Evolutionary conservation across 2,888 invertebrate genomes (phyloP).

Genomic region (Leptopilina myrica): DNA sequence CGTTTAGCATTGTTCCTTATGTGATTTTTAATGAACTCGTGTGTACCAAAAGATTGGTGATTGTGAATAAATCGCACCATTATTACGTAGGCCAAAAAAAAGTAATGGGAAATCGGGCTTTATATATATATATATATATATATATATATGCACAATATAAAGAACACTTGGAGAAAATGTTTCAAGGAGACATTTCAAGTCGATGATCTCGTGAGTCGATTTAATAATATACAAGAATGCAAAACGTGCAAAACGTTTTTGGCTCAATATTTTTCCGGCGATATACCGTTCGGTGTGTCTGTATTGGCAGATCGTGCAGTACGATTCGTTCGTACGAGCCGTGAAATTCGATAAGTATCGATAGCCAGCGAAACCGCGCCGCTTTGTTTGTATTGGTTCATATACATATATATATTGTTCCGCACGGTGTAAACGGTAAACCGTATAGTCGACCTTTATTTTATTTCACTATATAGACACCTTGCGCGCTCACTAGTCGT

Average conservation of each 20-base stretch:
- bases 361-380: slow-evolving; percentile 50
- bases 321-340: slow-evolving; percentile 51
- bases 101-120: too few species aligned
- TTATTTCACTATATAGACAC: slow-evolving; percentile 60
- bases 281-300: slow-evolving; percentile 35
- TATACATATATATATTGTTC: slow-evolving; percentile 32
- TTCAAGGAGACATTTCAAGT: slow-evolving; percentile 6
- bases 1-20: too few species aligned
- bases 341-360: slow-evolving; percentile 62
- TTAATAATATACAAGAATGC: slow-evolving; percentile 36
- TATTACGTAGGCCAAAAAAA: too few species aligned
- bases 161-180: not conserved
- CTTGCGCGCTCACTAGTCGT: slow-evolving; percentile 60
- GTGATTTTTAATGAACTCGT: too few species aligned
- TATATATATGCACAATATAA: too few species aligned
- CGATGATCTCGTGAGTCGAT: slow-evolving; percentile 19
- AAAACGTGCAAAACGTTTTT: slow-evolving; percentile 9
- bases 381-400: slow-evolving; percentile 44
- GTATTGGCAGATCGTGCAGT: slow-evolving; percentile 48
- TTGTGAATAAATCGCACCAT: too few species aligned
- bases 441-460: slow-evolving; percentile 59
- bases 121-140: too few species aligned
- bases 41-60: too few species aligned
- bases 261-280: slow-evolving; percentile 21
- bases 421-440: slow-evolving; percentile 49